Evolutionary conservation across 2,797 vertebrate genomes (phyloP), one percentile per base, ranked within the genome.

Genomic region (Sylvilagus floridanus): DNA sequence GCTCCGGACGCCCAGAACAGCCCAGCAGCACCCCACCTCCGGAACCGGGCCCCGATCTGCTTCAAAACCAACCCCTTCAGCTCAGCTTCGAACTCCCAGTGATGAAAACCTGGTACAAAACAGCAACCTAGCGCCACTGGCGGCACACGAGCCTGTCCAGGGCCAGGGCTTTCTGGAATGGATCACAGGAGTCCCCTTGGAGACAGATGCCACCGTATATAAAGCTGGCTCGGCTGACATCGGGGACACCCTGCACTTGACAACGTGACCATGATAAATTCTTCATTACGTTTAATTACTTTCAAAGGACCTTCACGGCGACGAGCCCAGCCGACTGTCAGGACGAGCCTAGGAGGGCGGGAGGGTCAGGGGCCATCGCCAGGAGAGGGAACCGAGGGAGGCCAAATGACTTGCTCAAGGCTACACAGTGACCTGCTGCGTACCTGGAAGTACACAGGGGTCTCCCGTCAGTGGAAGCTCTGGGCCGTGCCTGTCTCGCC

Each of bases 281-380:
- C 94, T 86, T 88, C 82, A 54, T 93, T 66, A 88, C 0, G 0
- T 79, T 78, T 93, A 75, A 90, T 83, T 94, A 90, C 68, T 88
- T 94, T 93, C 93, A 63, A 84, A 95, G 84, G 72, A 72, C 65
- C 26, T 84, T 72, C 69, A 72, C 22, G 63, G 95, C n/a, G 14
- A n/a, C 1, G 10, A 72, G 89, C 32, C 42, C 81, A 30, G 75
- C 37, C 4, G 60, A 54, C 6, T 1, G 4, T 69, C 60, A 54
- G 90, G n/a, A 79, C 24, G 19, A 57, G 16, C 10, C 32, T 60
- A n/a, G 1, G 26, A 86, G 60, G 68, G 76, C n/a, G 32, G 26
- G 4, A n/a, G 16, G 52, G 65, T 84, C 89, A 76, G 66, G 90
- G 77, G 65, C 37, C 37, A 17, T 81, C 21, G 47, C 63, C 69